Conservation (phyloP, 2,113 vertebrate species). For the Amblyopsis rosae region DNA sequence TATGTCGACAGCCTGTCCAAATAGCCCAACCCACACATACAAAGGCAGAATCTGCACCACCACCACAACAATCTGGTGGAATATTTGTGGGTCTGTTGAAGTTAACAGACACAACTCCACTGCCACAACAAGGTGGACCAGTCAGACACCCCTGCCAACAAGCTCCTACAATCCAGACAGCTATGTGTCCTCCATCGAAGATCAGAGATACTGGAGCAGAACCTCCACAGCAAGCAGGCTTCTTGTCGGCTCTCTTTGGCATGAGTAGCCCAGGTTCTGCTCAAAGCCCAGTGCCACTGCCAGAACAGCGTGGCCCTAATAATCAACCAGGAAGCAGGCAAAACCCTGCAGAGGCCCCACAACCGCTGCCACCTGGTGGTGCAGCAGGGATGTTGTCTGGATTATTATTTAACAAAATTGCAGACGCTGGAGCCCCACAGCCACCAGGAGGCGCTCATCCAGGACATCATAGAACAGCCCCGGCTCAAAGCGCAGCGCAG, state of each 20-base stretch:
- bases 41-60: constrained; percentile 21
- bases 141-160: constrained; percentile 44
- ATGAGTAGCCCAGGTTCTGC: constrained; percentile 71
- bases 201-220: constrained; percentile 50
- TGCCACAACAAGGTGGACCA: constrained; percentile 35
- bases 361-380: constrained; percentile 52
- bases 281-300: constrained; percentile 31
- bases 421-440: constrained; percentile 50
- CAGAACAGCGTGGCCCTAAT: constrained; percentile 41
- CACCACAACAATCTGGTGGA: constrained; percentile 54
- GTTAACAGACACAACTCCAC: constrained; percentile 48
- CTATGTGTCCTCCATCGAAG: constrained; percentile 32
- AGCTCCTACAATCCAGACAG: constrained; percentile 49
- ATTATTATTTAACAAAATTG: constrained; percentile 71
- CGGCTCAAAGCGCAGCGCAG: constrained; percentile 43
- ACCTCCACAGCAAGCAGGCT: constrained; percentile 61
- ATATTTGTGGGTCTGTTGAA: constrained; percentile 68
- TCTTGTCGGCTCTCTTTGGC: constrained; percentile 77
- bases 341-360: constrained; percentile 46
- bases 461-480: constrained; percentile 43
- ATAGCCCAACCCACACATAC: constrained; percentile 25
- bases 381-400: constrained; percentile 67
- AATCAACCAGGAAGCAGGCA: constrained; percentile 47
- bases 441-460: constrained; percentile 42
- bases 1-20: constrained; percentile 31